Evolutionary conservation across 2,797 vertebrate genomes (phyloP), one percentile per base, ranked within the genome.

Genomic region (Cuculus canorus): DNA sequence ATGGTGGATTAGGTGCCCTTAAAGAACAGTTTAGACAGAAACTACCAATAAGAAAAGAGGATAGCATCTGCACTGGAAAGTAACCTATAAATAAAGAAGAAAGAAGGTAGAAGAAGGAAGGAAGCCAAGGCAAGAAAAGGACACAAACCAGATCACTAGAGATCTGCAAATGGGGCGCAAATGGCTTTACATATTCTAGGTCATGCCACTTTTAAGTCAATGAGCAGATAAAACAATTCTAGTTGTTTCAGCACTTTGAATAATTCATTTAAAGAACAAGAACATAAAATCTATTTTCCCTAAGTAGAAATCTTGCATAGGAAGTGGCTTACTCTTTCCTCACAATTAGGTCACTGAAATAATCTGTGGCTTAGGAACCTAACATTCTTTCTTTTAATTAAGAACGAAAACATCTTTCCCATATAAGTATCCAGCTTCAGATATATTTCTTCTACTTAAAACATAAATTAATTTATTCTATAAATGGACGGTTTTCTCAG

Each of bases 231-330:
- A 92, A 83, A 10, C 13, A 39, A 24, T 78, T 73, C 57, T 18
- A 78, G 24, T 5, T n/a, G 45, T 75, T 88, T 72, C 54, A 61
- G 61, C 35, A 57, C 76, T 92, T 68, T 85, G 13, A 78, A 91
- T 91, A 83, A 95, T 91, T 94, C 73, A 86, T 82, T 84, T 65
- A 80, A 65, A 33, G 53, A 85, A 80, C 25, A 25, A 85, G 72
- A 87, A 95, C 13, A 76, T 32, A 86, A 87, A 95, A 89, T 85
- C 65, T 28, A 79, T 90, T 92, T 91, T 65, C 18, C 8, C 17
- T 47, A 81, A 83, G 47, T 27, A 59, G 45, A 85, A 87, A 47
- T 53, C n/a, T 50, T 82, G 75, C 14, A 5, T 52, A 75, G 48
- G 60, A 54, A 33, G 19, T 35, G 21, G 18, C 43, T 16, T 71